Base-by-base conservation (phyloP, 2,113 vertebrate species). In the Microcebus lehilahytsara region DNA sequence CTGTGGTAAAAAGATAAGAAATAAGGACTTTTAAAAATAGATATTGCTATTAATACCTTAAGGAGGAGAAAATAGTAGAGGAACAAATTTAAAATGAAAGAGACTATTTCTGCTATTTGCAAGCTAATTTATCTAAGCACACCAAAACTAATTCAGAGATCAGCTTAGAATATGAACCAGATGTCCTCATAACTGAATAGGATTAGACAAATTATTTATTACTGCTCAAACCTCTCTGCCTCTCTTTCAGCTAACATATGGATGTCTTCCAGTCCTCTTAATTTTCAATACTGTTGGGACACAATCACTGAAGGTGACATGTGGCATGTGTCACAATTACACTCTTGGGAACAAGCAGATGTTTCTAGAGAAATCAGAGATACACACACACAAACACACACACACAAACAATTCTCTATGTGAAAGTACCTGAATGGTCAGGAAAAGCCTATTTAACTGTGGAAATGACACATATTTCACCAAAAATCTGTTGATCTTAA, bases 251-350 rank as follows among this genome's bases (percentile, higher is more conserved):
- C 25, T 98, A 95, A 97, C 93, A 97, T 98, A 98, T 97, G 98
- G 96, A 51, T 74, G 69, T 95, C 91, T 98, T 98, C 81, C 85
- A 96, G 69, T 97, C 98, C 95, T 98, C 96, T 98, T 98, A 97
- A 98, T 98, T 98, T 98, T 95, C 78, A 97, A 53, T 94, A 80
- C 95, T 97, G 32, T 95, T 98, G 98, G 93, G 97, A 98, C 91
- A 97, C 37, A 98, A 85, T 97, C 96, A 98, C 85, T 97, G 97
- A 97, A 98, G 88, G 89, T 98, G 96, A 98, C 97, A 98, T 92
- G 95, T 97, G 94, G 92, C 88, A 94, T 96, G 96, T 98, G 95
- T 98, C 79, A 95, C 78, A 97, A 97, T 96, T 98, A 95, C 42
- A 98, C 96, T 96, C 97, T 96, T 83, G 98, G 97, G 96, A 98